These are phyloP conservation scores for Rhea pennata DNA, from an alignment of 2,113 vertebrate genomes.

Conservation along the genomic window DNA sequence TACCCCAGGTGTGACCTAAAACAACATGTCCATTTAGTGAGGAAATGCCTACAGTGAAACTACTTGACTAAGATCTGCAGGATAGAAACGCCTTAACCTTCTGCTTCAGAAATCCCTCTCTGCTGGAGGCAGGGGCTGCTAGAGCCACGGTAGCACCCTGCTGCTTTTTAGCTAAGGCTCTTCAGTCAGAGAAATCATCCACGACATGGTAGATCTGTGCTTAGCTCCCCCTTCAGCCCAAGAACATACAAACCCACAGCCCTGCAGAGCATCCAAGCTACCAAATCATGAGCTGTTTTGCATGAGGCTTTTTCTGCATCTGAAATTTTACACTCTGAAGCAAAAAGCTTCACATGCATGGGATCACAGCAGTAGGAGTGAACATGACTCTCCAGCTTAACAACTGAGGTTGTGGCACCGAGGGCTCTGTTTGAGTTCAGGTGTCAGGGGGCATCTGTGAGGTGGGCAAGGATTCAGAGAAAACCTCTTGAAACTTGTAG, in stretches of 20 bases:
- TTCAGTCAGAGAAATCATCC: neutral
- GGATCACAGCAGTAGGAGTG: neutral
- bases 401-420: neutral
- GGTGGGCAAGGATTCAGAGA: neutral
- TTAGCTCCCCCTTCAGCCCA: neutral
- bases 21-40: neutral
- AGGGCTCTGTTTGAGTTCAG: neutral
- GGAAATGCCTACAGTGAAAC: neutral
- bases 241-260: neutral
- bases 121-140: neutral
- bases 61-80: neutral
- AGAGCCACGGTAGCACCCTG: neutral
- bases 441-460: accelerated
- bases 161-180: neutral
- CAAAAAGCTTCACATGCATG: neutral
- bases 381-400: accelerated
- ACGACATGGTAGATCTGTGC: neutral
- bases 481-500: neutral
- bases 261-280: accelerated
- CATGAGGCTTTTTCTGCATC: accelerated
- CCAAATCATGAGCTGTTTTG: neutral
- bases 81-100: neutral
- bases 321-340: neutral
- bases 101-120: neutral
- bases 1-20: neutral